phyloP scores from a whole-genome alignment of 2,888 invertebrate genomes.

The Dasypolia templi region DNA sequence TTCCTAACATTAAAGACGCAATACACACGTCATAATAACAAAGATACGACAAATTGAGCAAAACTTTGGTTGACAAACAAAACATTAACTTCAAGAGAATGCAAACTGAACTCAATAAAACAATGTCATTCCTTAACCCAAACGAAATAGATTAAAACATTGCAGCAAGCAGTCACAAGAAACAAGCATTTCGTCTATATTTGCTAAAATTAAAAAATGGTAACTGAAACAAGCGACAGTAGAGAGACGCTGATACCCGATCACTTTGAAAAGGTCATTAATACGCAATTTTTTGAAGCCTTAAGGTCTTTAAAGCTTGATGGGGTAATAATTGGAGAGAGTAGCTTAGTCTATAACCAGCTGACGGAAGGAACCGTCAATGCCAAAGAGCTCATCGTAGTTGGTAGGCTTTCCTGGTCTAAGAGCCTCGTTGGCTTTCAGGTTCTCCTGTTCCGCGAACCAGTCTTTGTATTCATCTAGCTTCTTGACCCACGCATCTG shows the following conservation, averaged over 20 bases:
- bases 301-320: slow-evolving; percentile 57
- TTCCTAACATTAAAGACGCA: slow-evolving; percentile 74
- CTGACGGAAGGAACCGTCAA: slow-evolving; percentile 97
- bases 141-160: slow-evolving; percentile 25
- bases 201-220: slow-evolving; percentile 71
- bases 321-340: slow-evolving; percentile 36
- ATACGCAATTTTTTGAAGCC: slow-evolving; percentile 7
- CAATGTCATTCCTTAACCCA: slow-evolving; percentile 41
- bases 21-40: slow-evolving; percentile 70
- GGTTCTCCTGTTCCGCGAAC: slow-evolving; percentile 94
- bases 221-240: slow-evolving; percentile 81
- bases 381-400: slow-evolving; percentile 96
- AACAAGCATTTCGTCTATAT: slow-evolving; percentile 58
- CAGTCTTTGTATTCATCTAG: slow-evolving; percentile 94
- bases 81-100: slow-evolving; percentile 61
- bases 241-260: slow-evolving; percentile 67
- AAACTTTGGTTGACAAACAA: slow-evolving; percentile 82
- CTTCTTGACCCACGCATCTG: slow-evolving; percentile 95
- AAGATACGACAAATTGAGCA: slow-evolving; percentile 78
- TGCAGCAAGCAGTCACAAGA: slow-evolving; percentile 41
- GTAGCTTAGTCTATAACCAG: slow-evolving; percentile 93
- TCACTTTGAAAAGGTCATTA: slow-evolving; percentile 61
- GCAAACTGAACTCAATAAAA: slow-evolving; percentile 57
- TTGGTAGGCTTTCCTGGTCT: slow-evolving; percentile 96
- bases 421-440: slow-evolving; percentile 94